Percentiles rank a stretch among this genome's conserved stretches.
phyloP scores from a whole-genome alignment of 1,140 invertebrate genomes.

The Aphaenogaster ashmeadi region DNA sequence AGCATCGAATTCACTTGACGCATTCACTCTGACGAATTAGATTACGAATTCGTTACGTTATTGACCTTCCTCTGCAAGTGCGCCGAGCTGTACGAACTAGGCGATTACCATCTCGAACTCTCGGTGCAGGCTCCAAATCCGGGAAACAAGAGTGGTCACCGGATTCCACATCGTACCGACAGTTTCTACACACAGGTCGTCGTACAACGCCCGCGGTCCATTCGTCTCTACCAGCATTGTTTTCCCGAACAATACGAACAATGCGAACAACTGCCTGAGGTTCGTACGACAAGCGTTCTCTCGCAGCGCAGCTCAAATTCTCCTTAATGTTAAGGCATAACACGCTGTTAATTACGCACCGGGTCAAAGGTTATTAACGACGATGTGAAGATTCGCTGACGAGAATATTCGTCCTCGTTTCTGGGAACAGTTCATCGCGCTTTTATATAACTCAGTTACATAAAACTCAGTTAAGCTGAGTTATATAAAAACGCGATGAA shows the following conservation, averaged over 20 bases:
- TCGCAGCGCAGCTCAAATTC: constrained; percentile 60
- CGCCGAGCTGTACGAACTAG: not conserved
- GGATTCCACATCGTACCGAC: constrained; percentile 54
- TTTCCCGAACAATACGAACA: constrained; percentile 72
- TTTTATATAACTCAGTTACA: constrained; percentile 22
- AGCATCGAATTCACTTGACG: not conserved
- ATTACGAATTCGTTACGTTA: constrained; percentile 18
- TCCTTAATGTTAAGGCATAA: constrained; percentile 55
- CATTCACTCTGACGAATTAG: not conserved
- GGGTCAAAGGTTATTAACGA: constrained; percentile 30
- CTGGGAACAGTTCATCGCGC: not conserved
- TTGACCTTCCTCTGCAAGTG: not conserved
- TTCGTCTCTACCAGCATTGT: constrained; percentile 73
- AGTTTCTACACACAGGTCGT: constrained; percentile 63
- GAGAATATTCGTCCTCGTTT: constrained; percentile 28
- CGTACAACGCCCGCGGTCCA: constrained; percentile 67
- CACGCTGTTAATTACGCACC: constrained; percentile 30
- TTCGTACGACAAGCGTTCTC: constrained; percentile 67
- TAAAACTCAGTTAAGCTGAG: constrained; percentile 18
- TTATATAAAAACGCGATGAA: constrained; percentile 40
- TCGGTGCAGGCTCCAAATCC: constrained; percentile 40
- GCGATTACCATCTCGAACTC: constrained; percentile 33
- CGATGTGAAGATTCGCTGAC: not conserved
- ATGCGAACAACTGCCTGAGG: constrained; percentile 70
- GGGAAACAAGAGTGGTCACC: constrained; percentile 71